Evolutionary conservation across 2,113 vertebrate genomes (phyloP).

Genomic region (Cochlearius cochlearius): DNA sequence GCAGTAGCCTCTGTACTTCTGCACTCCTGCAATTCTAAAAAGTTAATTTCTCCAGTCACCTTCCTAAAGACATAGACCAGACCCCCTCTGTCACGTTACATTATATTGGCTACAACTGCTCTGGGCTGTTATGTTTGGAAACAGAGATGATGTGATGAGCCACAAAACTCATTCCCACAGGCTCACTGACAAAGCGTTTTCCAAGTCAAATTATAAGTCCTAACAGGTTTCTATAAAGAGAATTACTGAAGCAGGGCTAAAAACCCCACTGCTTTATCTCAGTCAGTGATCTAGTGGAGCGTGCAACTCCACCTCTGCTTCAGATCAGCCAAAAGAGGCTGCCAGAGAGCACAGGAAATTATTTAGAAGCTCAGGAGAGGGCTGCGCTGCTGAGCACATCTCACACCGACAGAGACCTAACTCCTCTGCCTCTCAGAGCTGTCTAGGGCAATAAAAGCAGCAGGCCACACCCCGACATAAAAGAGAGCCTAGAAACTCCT

Average conservation of each 20-base stretch:
- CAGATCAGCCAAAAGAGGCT: conserved; percentile 27
- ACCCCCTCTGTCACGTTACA: not conserved
- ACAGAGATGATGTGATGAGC: not conserved
- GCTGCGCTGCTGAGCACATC: not conserved
- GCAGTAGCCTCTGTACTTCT: not conserved
- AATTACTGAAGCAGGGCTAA: conserved; percentile 32
- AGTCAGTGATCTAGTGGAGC: conserved; percentile 4
- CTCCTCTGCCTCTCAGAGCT: not conserved
- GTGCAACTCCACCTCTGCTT: conserved; percentile 3
- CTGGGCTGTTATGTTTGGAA: conserved; percentile 3
- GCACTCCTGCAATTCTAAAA: not conserved
- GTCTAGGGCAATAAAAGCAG: not conserved
- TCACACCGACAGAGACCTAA: not conserved
- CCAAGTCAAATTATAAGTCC: conserved; percentile 33
- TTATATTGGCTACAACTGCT: not conserved
- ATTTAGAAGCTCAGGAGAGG: not conserved
- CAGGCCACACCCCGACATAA: not conserved
- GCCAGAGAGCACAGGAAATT: conserved; percentile 19
- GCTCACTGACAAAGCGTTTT: not conserved
- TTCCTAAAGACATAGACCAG: not conserved
- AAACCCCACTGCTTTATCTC: conserved; percentile 36
- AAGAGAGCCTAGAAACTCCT: not conserved
- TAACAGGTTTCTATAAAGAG: conserved; percentile 4
- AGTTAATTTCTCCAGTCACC: not conserved
- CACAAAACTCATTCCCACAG: conserved; percentile 20